phyloP scores from a whole-genome alignment of 2,113 vertebrate species.

The Meles meles region DNA sequence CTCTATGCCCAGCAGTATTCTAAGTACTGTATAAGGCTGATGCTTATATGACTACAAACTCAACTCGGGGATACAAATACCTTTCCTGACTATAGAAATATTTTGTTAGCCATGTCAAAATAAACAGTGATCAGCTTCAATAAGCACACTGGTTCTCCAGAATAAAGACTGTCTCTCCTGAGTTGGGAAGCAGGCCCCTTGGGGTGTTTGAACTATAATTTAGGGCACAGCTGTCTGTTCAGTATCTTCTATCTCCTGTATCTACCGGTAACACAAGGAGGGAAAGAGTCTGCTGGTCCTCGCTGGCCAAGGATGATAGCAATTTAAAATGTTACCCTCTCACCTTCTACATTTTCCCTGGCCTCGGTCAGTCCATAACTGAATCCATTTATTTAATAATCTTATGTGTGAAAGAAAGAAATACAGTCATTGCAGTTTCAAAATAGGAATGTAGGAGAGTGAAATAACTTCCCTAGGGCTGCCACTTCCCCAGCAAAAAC shows the following conservation, averaged over 20 bases:
- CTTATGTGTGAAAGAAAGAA: background rate
- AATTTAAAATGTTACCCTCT: background rate
- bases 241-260: background rate
- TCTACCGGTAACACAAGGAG: background rate
- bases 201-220: background rate
- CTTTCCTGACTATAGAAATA: background rate
- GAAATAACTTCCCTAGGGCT: background rate
- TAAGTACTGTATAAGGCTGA: background rate
- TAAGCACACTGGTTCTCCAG: background rate
- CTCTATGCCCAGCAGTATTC: background rate
- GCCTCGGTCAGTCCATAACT: background rate
- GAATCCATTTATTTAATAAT: background rate
- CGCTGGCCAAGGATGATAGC: background rate
- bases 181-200: background rate
- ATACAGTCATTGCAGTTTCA: slow-evolving; percentile 1
- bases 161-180: background rate
- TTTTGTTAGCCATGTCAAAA: background rate
- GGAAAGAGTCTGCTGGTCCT: background rate
- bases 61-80: background rate
- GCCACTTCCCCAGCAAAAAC: background rate
- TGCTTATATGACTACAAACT: background rate
- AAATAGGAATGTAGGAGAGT: background rate
- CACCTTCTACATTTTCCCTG: background rate
- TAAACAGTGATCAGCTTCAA: background rate
- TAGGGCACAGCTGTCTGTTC: background rate